Conservation (phyloP, 1,140 invertebrate species). For the Pachypeltis micranthus region DNA sequence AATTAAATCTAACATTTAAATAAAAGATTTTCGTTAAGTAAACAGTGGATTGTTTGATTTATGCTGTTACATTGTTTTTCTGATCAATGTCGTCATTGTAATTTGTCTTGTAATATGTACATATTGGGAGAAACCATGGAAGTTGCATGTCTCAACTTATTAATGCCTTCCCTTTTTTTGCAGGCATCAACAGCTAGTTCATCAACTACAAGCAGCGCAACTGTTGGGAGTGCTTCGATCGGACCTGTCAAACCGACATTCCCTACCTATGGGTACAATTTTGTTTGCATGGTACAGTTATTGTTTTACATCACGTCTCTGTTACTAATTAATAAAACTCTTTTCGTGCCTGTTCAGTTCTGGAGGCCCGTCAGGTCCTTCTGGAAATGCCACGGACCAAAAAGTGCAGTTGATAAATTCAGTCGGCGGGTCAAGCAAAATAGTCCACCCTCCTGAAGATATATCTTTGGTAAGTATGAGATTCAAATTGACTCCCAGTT, state of each 20-base stretch:
- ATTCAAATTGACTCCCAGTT: too few relatives aligned
- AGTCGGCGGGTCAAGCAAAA: slow-evolving; percentile 74
- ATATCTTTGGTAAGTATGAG: slow-evolving; percentile 65
- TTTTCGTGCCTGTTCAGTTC: too few relatives aligned
- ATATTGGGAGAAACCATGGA: too few relatives aligned
- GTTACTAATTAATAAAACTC: too few relatives aligned
- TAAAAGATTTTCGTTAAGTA: too few relatives aligned
- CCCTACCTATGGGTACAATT: slow-evolving; percentile 56
- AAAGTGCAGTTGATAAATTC: slow-evolving; percentile 62
- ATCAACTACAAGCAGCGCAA: slow-evolving; percentile 48
- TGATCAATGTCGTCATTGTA: slow-evolving; percentile 20
- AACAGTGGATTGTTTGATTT: too few relatives aligned
- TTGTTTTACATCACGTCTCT: too few relatives aligned
- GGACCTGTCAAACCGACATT: slow-evolving; percentile 57
- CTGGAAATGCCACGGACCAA: slow-evolving; percentile 35
- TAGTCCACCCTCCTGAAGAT: slow-evolving; percentile 89
- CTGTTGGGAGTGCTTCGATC: slow-evolving; percentile 33
- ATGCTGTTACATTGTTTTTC: too few relatives aligned
- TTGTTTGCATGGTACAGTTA: neutral
- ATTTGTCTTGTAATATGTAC: too few relatives aligned
- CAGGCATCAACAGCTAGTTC: slow-evolving; percentile 45
- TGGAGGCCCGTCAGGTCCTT: slow-evolving; percentile 22
- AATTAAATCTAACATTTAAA: too few relatives aligned
- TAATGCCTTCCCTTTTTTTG: neutral
- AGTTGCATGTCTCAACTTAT: too few relatives aligned